phyloP scores from a whole-genome alignment of 2,797 vertebrate genomes.

The Aselliscus stoliczkanus region DNA sequence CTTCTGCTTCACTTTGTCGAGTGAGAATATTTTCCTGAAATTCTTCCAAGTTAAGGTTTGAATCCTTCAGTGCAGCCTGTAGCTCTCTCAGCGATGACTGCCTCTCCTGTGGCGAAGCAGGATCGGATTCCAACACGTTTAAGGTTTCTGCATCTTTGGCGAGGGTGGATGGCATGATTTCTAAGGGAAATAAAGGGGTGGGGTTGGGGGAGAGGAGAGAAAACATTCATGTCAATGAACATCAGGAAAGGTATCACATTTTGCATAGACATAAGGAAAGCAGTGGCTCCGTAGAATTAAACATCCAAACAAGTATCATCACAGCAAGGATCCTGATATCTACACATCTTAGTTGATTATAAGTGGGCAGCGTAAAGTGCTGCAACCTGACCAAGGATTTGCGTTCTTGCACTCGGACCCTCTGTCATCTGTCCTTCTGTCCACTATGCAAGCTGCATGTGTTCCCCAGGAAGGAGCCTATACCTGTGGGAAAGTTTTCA shows the following conservation, averaged over 20 bases:
- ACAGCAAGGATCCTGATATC: neutral
- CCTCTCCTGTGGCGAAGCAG: neutral
- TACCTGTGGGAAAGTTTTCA: too few relatives aligned
- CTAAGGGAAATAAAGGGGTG: neutral
- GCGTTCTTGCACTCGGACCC: neutral
- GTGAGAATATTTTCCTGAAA: neutral
- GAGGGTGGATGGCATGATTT: neutral
- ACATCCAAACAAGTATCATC: neutral
- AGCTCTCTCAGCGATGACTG: neutral
- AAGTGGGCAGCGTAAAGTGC: neutral
- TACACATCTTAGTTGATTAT: neutral
- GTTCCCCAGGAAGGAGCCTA: neutral
- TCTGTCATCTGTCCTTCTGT: neutral
- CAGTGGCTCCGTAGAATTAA: too few relatives aligned
- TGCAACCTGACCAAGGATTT: neutral
- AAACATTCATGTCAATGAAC: too few relatives aligned
- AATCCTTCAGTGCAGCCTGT: neutral
- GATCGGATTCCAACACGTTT: neutral
- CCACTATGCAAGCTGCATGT: too few relatives aligned
- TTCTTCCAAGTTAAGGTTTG: neutral
- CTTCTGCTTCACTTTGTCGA: neutral
- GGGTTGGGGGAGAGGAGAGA: too few relatives aligned
- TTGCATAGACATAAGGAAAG: too few relatives aligned
- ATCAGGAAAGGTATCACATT: too few relatives aligned
- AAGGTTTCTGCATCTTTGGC: neutral